phyloP scores from a whole-genome alignment of 2,797 vertebrate species.

The Cirrhinus mrigala region DNA sequence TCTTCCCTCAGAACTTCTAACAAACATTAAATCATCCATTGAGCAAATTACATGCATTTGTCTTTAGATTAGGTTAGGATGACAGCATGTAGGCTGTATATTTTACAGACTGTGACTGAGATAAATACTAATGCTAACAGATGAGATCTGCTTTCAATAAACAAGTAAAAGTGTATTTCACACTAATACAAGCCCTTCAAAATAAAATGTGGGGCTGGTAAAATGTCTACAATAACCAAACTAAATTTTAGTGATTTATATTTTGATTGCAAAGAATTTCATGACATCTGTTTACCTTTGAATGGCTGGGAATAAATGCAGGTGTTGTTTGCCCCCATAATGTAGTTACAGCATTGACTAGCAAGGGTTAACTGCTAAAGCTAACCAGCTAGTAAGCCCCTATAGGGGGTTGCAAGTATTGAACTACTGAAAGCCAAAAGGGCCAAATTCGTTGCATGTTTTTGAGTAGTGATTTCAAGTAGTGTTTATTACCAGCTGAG shows the following conservation, averaged over 20 bases:
- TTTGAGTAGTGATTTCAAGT: not conserved
- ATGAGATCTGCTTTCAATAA: not conserved
- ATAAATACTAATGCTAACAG: not conserved
- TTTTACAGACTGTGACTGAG: not conserved
- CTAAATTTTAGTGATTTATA: not conserved
- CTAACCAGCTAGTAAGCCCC: not conserved
- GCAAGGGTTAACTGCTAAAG: not conserved
- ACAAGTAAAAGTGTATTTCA: not conserved
- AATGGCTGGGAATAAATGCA: not conserved
- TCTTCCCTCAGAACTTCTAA: not conserved
- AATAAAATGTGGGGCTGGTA: not conserved
- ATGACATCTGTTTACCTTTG: not conserved
- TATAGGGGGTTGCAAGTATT: not conserved
- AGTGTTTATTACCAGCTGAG: too few species aligned
- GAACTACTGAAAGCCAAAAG: slow-evolving; percentile 1
- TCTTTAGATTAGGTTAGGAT: not conserved
- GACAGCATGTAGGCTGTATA: not conserved
- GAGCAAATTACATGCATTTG: not conserved
- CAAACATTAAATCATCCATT: not conserved
- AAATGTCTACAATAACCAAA: not conserved
- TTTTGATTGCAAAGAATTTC: not conserved
- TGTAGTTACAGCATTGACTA: not conserved
- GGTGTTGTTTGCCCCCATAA: not conserved
- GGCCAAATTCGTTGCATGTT: not conserved
- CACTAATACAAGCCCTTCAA: not conserved